Evolutionary conservation across 1,140 invertebrate genomes (phyloP), one percentile per base, ranked within the genome.

Genomic region (Drosophila kanapiae): DNA sequence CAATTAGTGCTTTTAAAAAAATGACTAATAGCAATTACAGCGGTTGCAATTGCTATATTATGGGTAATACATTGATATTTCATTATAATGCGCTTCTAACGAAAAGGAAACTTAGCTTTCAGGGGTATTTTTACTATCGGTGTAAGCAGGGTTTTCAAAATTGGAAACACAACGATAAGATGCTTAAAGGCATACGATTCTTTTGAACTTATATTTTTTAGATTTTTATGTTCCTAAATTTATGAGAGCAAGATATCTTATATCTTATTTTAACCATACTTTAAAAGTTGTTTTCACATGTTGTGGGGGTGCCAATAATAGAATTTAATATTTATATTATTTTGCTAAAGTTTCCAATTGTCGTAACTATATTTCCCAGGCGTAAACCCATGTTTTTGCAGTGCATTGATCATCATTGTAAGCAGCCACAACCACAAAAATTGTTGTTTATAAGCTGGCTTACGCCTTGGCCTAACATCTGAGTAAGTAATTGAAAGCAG

Each of bases 401-500:
- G 67, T 77, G 67, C 37, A 45, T 60, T 60, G 59, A 64, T 63
- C 27, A 54, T 59, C 38, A 29, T 56, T 38, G 54, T 63, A 43
- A 84, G 69, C 69, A 59, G 48, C 85, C 78, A 35, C n/a, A 79
- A 90, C 78, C 85, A 16, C 37, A 37, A 40, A 23, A 13, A 35
- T 31, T 27, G 11, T 37, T 7, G 27, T 49, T 23, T 72, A 60
- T 16, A 90, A 82, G 78, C 81, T 53, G 47, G 70, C 69, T 65
- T 82, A 86, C 90, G 90, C 86, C 85, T 69, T 65, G 80, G 60
- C 57, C 84, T 87, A 78, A 54, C 84, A 47, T 35, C 49, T 69
- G 64, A 33, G 23, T 59, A 49, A 27, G 23, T 59, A 70, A 75
- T 69, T 54, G 4, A 75, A 90, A 76, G 61, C 43, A 47, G 53